Base-by-base conservation (phyloP, 2,797 vertebrate genomes). In the Sandelia bainsii region DNA sequence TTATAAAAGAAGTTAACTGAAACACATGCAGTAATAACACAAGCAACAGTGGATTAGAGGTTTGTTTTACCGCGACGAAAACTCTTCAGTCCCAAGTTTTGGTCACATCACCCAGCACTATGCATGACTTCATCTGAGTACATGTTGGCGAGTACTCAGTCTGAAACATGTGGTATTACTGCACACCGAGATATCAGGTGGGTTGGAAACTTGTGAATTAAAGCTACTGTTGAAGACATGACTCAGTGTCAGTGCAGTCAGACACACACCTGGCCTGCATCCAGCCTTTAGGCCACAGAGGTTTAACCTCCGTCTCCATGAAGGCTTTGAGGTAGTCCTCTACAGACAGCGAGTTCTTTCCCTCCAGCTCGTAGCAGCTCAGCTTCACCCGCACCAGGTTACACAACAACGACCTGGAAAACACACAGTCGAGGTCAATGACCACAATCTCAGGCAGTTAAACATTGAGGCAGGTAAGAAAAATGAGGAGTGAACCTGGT, bases 251-350 rank as follows among this genome's bases (percentile, higher is more conserved):
- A 40, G 22, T 2, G 14, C 22, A 49, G 12, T 10, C 16, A 39
- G 19, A 53, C 29, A 34, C 86, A 12, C 46, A 99, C 98, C 98
- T 97, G 93, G 96, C 95, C 93, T 99, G 98, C 98, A 99, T 99
- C 98, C 98, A 99, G 84, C 98, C 98, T 91, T 98, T 98, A 46
- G 98, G 98, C 98, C 98, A 99, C 50, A 99, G 95, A 32, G 95
- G 95, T 81, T 98, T 98, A 62, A 99, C 96, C 79, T 99, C 98
- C 0, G 95, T 93, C 86, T 98, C 97, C 95, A 99, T 96, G 92
- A 99, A 99, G 82, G 91, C 94, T 91, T 99, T 99, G 91, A 99
- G 95, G 84, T 97, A 97, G 87, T 99, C 97, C 79, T 99, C 98
- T 57, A 95, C 94, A 62, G 96, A 95, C 82, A 97, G 92, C 22